Percentiles rank a stretch among this genome's conserved stretches.
phyloP scores from a whole-genome alignment of 2,113 vertebrate genomes.

The Podilymbus podiceps region DNA sequence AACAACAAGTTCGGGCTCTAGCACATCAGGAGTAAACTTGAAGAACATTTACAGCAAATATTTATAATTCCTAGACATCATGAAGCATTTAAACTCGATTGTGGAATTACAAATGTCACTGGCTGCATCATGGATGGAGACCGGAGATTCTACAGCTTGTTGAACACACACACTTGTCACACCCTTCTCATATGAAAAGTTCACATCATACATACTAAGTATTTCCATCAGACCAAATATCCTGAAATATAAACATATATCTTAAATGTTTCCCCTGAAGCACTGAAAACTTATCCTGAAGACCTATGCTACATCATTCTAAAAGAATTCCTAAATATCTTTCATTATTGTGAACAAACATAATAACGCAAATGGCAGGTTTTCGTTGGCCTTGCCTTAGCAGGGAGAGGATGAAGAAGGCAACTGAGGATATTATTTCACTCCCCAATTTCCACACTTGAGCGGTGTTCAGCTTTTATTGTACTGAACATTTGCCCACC shows the following conservation, averaged over 20 bases:
- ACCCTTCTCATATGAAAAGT: not conserved
- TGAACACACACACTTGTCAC: not conserved
- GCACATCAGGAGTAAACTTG: not conserved
- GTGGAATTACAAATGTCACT: not conserved
- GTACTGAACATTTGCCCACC: not conserved
- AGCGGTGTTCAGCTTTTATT: not conserved
- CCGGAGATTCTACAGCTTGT: not conserved
- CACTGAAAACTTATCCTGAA: not conserved
- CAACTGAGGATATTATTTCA: not conserved
- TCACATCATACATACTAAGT: not conserved
- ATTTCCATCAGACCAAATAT: not conserved
- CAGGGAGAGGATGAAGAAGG: not conserved
- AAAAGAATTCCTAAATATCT: not conserved
- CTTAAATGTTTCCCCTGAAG: not conserved
- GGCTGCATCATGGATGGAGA: not conserved
- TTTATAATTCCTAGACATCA: not conserved
- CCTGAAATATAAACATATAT: not conserved
- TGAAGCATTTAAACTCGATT: not conserved
- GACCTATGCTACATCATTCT: not conserved
- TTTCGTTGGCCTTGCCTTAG: not conserved
- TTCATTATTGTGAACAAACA: not conserved
- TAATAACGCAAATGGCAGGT: not conserved
- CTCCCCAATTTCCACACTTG: not conserved
- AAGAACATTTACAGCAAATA: not conserved
- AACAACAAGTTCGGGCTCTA: not conserved